A percentile compares a stretch with the other conserved stretches of the same genome.
phyloP scores from a whole-genome alignment of 2,888 invertebrate genomes.

The Psylliodes chrysocephalus region DNA sequence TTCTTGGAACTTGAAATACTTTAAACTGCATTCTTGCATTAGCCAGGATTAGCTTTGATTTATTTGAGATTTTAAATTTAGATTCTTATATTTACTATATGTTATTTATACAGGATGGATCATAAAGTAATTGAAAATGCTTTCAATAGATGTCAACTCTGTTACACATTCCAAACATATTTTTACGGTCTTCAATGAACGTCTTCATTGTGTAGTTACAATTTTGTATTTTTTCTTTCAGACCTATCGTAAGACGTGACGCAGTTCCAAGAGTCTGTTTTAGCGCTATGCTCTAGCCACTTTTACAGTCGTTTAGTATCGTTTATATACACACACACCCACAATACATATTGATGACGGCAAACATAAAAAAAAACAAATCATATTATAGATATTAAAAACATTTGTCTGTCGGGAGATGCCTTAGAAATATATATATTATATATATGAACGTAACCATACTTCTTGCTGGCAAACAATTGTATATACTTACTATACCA shows the following conservation, averaged over 20 bases:
- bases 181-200: no score
- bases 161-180: no score
- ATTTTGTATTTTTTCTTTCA: conserved; percentile 48
- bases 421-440: conserved; percentile 54
- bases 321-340: conserved; percentile 50
- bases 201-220: not conserved
- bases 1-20: no score
- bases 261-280: conserved; percentile 44
- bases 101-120: no score
- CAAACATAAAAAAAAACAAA: conserved; percentile 18
- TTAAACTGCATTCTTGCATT: no score
- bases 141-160: no score
- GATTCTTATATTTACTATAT: no score
- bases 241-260: conserved; percentile 61
- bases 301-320: conserved; percentile 53
- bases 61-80: no score
- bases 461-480: conserved; percentile 57
- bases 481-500: conserved; percentile 54
- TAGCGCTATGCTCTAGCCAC: conserved; percentile 48
- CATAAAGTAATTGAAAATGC: no score
- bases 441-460: conserved; percentile 49
- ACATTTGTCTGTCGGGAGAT: conserved; percentile 49
- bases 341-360: conserved; percentile 49
- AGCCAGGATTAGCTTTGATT: no score
- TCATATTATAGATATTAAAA: conserved; percentile 43